Evolutionary conservation across 2,888 invertebrate species (phyloP), one percentile per base, ranked within the genome.

Genomic region (Auanema freiburgensis): DNA sequence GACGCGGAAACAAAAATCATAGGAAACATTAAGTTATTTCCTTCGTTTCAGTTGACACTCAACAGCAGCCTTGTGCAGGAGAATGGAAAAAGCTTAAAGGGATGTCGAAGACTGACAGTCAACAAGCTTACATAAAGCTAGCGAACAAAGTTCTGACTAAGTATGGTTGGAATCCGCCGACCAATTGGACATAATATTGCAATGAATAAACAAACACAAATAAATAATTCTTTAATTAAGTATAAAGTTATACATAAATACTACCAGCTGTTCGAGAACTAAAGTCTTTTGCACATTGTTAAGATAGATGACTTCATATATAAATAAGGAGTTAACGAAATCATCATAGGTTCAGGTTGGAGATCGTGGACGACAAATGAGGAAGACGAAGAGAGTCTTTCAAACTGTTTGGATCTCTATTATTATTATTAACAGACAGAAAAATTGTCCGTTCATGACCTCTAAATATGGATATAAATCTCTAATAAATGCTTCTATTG

Each of bases 101-200:
- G 43, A 76, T 57, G 60, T 60, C 66, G 3, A 57, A 69, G 23
- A 66, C 73, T 43, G 75, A 76, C 16, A 71, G 73, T 16, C 78
- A 77, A 51, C 67, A 72, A 11, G 73, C 68, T 50, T 79, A 64
- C 65, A 78, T 79, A 52, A 69, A 70, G 25, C 64, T 68, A 18
- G 69, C 77, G 16, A 79, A 79, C 54, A 64, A 61, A 58, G 65
- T 71, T 18, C 46, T 79, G 46, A 77, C 78, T 57, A 69, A 70
- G 16, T 78, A 72, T 56, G 79, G 79, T 51, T 79, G 79, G 79
- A 79, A 79, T 57, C 79, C 78, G 18, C 75, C 77, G 14, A 65
- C 66, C 52, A 73, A 73, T 65, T 77, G 76, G 76, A 33, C 33
- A 33, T 33, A 33, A 33, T 12, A n/a, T 50, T 52, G n/a, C 8